Conservation (phyloP, 2,888 invertebrate genomes). For the Gibbula magus region DNA sequence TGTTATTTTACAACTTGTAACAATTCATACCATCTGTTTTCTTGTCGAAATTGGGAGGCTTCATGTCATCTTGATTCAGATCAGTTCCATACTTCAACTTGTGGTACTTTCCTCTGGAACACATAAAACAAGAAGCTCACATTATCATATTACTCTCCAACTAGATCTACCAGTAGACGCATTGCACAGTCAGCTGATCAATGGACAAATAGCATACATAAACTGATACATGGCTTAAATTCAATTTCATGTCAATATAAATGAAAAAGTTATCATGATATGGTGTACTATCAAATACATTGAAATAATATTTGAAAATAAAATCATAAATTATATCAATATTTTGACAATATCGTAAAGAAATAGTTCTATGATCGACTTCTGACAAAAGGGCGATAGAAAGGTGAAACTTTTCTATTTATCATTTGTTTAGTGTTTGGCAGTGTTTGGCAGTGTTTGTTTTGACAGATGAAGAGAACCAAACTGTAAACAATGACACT, state of each 20-base stretch:
- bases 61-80: slow-evolving; percentile 89
- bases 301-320: not conserved
- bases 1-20: not conserved
- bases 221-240: not conserved
- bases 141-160: too few species aligned
- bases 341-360: too few species aligned
- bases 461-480: too few species aligned
- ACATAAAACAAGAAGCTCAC: not conserved
- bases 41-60: slow-evolving; percentile 84
- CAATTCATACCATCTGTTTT: slow-evolving; percentile 70
- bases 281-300: not conserved
- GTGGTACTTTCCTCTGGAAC: slow-evolving; percentile 89
- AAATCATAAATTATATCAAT: too few species aligned
- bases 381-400: not conserved
- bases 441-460: too few species aligned
- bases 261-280: not conserved
- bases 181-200: not conserved
- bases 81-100: slow-evolving; percentile 93
- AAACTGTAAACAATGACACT: too few species aligned
- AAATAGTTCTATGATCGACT: too few species aligned
- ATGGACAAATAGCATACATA: not conserved
- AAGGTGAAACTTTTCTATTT: not conserved
- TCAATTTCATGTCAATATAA: not conserved
- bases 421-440: too few species aligned
- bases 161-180: not conserved